These are phyloP conservation scores for Cochlearius cochlearius DNA, from an alignment of 2,113 vertebrate species.

Conservation along the genomic window DNA sequence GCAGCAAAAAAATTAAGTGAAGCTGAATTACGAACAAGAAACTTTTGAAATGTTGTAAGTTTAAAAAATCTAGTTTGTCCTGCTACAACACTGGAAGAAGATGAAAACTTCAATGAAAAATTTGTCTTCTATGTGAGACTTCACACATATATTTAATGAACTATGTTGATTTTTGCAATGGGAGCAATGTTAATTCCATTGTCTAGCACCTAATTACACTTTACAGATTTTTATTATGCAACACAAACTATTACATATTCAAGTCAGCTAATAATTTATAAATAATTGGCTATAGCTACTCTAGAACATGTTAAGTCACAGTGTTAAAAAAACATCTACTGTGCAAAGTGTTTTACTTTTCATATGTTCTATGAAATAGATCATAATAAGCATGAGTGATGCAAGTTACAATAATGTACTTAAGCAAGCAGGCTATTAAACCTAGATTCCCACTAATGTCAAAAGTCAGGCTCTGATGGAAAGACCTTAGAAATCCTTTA, in stretches of 20 bases:
- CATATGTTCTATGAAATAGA: background rate
- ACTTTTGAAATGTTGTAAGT: background rate
- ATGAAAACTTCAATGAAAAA: background rate
- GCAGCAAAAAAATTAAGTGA: background rate
- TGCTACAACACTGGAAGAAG: background rate
- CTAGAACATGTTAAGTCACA: background rate
- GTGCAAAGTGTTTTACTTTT: background rate
- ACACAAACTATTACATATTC: background rate
- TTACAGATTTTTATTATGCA: background rate
- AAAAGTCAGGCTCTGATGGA: background rate
- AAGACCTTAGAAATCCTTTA: background rate
- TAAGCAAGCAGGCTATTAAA: background rate
- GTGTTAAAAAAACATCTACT: background rate
- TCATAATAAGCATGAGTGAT: background rate
- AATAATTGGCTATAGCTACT: background rate
- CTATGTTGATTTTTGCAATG: background rate
- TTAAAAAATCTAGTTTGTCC: background rate
- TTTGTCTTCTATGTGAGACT: background rate
- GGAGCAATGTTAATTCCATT: background rate
- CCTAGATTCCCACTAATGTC: background rate
- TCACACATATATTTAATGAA: background rate
- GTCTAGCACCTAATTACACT: background rate
- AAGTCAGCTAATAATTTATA: background rate
- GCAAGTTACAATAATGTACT: rapidly evolving
- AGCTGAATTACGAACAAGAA: background rate